phyloP scores from a whole-genome alignment of 2,888 invertebrate species.

The Philhelius pedissequus region DNA sequence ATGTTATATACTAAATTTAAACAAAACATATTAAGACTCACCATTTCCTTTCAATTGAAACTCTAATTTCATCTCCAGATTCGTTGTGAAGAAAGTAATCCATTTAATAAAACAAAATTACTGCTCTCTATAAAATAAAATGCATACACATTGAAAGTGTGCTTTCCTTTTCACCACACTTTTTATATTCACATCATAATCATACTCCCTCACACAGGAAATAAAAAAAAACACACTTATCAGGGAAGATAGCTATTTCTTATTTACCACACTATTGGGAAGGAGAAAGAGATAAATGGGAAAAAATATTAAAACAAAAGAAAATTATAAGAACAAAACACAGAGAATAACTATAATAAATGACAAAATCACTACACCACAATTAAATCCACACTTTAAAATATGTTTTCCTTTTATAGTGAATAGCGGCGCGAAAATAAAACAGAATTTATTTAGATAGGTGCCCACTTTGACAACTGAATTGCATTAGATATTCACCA shows the following conservation, averaged over 20 bases:
- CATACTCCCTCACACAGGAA: conserved; percentile 38
- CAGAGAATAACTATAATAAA: not conserved
- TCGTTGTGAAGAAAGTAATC: conserved; percentile 38
- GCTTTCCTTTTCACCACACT: conserved; percentile 53
- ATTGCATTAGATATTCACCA: conserved; percentile 2
- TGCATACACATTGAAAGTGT: conserved; percentile 56
- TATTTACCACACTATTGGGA: conserved; percentile 28
- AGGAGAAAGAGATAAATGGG: not conserved
- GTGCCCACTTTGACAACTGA: not conserved
- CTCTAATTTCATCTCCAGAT: conserved; percentile 23
- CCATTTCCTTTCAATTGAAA: conserved; percentile 53
- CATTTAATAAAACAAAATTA: not conserved
- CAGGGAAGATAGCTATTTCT: not conserved
- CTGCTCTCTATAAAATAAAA: conserved; percentile 1
- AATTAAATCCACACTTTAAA: not conserved
- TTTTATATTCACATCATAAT: conserved; percentile 16
- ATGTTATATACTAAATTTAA: not conserved
- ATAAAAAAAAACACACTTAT: conserved; percentile 4
- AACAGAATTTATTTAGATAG: not conserved
- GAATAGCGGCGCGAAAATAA: not conserved
- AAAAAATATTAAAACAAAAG: not conserved
- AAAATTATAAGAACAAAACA: not conserved
- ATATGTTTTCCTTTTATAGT: not conserved
- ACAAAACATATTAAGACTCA: not conserved
- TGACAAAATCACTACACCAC: not conserved